Base-by-base conservation (phyloP, 2,113 vertebrate species). In the Charina bottae region DNA sequence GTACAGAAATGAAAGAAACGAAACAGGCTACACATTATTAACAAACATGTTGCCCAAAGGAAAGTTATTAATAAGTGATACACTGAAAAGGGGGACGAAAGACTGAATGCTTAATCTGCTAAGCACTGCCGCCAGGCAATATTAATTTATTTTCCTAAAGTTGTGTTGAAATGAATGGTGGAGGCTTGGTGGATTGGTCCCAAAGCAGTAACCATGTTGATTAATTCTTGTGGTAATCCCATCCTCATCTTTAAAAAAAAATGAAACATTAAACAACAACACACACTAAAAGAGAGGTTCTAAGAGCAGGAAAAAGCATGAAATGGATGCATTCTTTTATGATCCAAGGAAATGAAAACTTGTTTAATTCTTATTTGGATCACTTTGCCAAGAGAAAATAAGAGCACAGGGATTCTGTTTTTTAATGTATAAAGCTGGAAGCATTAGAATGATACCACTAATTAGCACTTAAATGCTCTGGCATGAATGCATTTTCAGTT, bases 321-420 rank as follows among this genome's bases (percentile, higher is more conserved):
- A 84, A 91, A 94, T 21, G 11, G 68, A 19, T 62, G 91, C 62
- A 56, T 33, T 54, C 28, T 90, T 55, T 53, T 12, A 42, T 54
- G 83, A 93, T 78, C 55, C 33, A 90, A 91, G 87, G 59, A 93
- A 94, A 53, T 86, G n/a, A 64, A 72, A 92, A 94, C 42, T 37
- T 93, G 33, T 56, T 92, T 55, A 54, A 9, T 0, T 0, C 72
- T 92, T 89, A 55, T 87, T 88, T 85, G 62, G 78, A 85, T 89
- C 55, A 92, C 94, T 94, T 90, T 86, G 90, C 89, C 58, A 55
- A 23, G 68, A 94, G 90, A 90, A 2, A 85, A 49, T 53, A 90
- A 89, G 58, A 78, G 94, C 90, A 93, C 0, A 94, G 54, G 33
- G 89, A 92, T 3, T 84, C 68, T 64, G 87, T 58, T 89, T 92